Conservation (phyloP, 2,888 invertebrate genomes). For the Gymnosoma rotundatum region DNA sequence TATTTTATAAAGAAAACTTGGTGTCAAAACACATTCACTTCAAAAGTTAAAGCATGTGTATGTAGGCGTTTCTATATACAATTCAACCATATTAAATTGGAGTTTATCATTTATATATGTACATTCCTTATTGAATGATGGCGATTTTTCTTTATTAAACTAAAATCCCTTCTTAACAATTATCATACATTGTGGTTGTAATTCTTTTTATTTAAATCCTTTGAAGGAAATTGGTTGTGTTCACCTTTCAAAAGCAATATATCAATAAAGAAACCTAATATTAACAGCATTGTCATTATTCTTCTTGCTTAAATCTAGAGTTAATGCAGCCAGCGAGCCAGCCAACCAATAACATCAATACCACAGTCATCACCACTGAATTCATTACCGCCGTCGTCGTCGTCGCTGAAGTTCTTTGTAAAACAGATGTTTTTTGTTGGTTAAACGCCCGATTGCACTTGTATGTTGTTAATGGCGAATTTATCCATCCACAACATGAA, state of each 20-base stretch:
- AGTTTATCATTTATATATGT: constrained; percentile 31
- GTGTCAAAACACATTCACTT: neutral
- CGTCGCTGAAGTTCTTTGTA: constrained; percentile 8
- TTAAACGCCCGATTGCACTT: constrained; percentile 63
- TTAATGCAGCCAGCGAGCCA: constrained; percentile 4
- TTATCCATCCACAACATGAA: constrained; percentile 62
- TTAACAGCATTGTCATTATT: constrained; percentile 29
- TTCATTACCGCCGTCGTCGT: constrained; percentile 31
- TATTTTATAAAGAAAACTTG: too few species aligned
- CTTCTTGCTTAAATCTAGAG: constrained; percentile 37
- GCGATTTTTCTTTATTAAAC: constrained; percentile 50
- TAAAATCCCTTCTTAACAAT: constrained; percentile 41
- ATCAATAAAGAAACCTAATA: constrained; percentile 43
- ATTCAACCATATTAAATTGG: constrained; percentile 22
- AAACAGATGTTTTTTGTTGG: constrained; percentile 59
- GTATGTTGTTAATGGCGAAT: constrained; percentile 59
- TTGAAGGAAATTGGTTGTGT: neutral
- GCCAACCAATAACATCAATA: constrained; percentile 5
- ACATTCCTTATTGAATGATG: constrained; percentile 21
- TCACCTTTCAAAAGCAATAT: constrained; percentile 32
- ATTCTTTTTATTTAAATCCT: neutral
- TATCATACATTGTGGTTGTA: neutral
- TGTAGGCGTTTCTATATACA: constrained; percentile 25
- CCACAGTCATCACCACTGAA: constrained; percentile 19
- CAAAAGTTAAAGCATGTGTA: neutral